phyloP scores from a whole-genome alignment of 2,113 vertebrate genomes.

The Plecotus auritus region DNA sequence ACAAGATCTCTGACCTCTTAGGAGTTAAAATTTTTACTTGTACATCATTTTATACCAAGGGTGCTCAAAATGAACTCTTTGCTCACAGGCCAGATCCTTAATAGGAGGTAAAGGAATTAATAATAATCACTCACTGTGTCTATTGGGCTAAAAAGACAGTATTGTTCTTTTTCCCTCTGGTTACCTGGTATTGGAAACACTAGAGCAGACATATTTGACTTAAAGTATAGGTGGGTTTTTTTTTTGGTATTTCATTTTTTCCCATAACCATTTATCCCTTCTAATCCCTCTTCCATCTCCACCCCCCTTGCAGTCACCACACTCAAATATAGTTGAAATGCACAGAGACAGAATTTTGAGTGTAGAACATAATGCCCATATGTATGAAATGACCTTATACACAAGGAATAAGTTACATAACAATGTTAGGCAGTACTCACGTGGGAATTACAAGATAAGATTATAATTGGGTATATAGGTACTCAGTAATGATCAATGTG shows the following conservation, averaged over 20 bases:
- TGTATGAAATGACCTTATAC: not conserved
- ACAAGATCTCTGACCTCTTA: not conserved
- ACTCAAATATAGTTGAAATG: not conserved
- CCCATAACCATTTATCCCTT: too few relatives aligned
- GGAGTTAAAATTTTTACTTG: not conserved
- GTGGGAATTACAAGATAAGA: not conserved
- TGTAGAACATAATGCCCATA: not conserved
- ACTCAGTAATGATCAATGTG: not conserved
- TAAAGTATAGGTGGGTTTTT: not conserved
- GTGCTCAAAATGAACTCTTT: constrained; percentile 93
- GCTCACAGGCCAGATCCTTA: constrained; percentile 89
- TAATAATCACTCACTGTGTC: not conserved
- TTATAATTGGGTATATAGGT: not conserved
- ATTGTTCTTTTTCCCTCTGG: not conserved
- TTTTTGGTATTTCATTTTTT: too few relatives aligned
- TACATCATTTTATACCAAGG: constrained; percentile 86
- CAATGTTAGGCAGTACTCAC: not conserved
- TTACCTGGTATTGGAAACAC: constrained; percentile 3
- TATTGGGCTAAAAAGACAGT: not conserved
- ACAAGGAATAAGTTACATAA: not conserved
- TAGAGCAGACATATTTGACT: not conserved
- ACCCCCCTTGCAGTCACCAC: too few relatives aligned
- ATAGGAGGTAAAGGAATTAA: constrained; percentile 81
- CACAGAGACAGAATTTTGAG: not conserved
- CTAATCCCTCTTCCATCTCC: too few relatives aligned